Conservation (phyloP, 2,888 invertebrate genomes). For the Drosophila atroscutellata region DNA sequence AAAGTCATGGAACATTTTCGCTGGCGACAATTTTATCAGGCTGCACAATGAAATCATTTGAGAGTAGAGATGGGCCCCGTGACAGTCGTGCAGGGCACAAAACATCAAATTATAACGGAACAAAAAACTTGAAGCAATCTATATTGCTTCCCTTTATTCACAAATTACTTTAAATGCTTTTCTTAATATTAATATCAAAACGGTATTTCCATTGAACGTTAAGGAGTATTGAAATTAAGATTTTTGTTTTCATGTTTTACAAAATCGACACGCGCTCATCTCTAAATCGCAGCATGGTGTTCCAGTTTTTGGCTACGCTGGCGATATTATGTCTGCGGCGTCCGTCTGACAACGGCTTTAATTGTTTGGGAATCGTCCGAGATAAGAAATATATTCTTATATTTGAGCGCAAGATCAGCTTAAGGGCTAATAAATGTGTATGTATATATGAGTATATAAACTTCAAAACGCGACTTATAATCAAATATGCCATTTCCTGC, state of each 20-base stretch:
- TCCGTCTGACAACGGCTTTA: slow-evolving; percentile 65
- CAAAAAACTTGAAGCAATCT: neutral
- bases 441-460: neutral
- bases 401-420: slow-evolving; percentile 15
- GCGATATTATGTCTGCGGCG: slow-evolving; percentile 72
- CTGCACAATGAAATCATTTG: slow-evolving; percentile 77
- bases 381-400: slow-evolving; percentile 40
- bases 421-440: slow-evolving; percentile 1
- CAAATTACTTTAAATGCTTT: neutral
- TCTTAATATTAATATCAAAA: neutral
- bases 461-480: slow-evolving; percentile 11
- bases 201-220: neutral
- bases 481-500: slow-evolving; percentile 17
- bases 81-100: neutral
- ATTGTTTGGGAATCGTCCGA: slow-evolving; percentile 33
- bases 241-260: neutral
- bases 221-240: neutral
- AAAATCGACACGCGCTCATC: slow-evolving; percentile 4
- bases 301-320: slow-evolving; percentile 59
- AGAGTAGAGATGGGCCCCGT: slow-evolving; percentile 36
- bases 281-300: slow-evolving; percentile 5
- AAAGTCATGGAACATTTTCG: slow-evolving; percentile 76
- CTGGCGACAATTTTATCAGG: slow-evolving; percentile 84
- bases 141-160: neutral
- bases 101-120: too few relatives aligned